Conservation (phyloP, 2,888 invertebrate species). For the Eudemis profundana region DNA sequence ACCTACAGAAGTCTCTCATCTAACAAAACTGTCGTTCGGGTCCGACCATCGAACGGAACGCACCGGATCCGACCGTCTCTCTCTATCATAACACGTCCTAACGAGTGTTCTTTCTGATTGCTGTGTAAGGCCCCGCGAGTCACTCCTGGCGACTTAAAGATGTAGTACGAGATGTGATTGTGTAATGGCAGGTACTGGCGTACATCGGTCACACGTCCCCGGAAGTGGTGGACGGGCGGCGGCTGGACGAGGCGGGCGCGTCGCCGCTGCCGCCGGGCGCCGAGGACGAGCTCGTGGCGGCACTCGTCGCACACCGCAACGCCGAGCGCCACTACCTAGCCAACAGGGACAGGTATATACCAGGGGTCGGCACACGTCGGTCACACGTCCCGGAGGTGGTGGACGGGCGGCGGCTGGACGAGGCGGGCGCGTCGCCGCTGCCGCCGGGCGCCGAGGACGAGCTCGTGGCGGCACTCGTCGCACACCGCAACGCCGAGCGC, state of each 20-base stretch:
- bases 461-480: not conserved
- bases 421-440: conserved; percentile 55
- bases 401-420: too few relatives aligned
- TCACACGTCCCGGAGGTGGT: not conserved
- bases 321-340: conserved; percentile 91
- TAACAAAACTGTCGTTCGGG: too few relatives aligned
- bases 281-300: conserved; percentile 94
- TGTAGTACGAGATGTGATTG: not conserved
- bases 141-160: too few relatives aligned
- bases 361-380: not conserved
- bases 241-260: conserved; percentile 92
- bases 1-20: too few relatives aligned
- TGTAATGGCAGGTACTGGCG: not conserved
- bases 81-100: too few relatives aligned
- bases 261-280: conserved; percentile 90
- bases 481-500: not conserved
- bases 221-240: conserved; percentile 90
- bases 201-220: conserved; percentile 89
- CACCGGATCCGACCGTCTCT: too few relatives aligned
- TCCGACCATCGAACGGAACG: too few relatives aligned
- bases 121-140: too few relatives aligned
- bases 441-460: not conserved
- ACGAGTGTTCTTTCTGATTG: too few relatives aligned
- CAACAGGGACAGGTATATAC: conserved; percentile 64
- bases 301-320: conserved; percentile 93